phyloP scores from a whole-genome alignment of 2,113 vertebrate species.

The Nothocercus julius region DNA sequence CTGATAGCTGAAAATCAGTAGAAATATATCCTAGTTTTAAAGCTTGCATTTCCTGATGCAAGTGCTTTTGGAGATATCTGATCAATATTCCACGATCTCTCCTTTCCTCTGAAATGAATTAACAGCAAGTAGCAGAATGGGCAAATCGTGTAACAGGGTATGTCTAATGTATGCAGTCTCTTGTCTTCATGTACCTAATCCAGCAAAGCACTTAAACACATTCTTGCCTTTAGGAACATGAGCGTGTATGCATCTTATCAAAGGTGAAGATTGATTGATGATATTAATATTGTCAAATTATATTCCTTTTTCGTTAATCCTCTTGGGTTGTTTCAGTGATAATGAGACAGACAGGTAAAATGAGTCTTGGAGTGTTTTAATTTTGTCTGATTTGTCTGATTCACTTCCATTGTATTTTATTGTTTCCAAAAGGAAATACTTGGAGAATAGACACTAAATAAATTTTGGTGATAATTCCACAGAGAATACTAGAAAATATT shows the following conservation, averaged over 20 bases:
- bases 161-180: not conserved
- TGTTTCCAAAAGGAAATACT: not conserved
- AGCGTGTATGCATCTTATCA: not conserved
- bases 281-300: conserved; percentile 49
- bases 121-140: not conserved
- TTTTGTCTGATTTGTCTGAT: not conserved
- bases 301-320: not conserved
- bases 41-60: not conserved
- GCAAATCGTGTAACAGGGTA: not conserved
- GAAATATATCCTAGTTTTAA: not conserved
- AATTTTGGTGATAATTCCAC: not conserved
- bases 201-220: not conserved
- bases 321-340: conserved; percentile 24
- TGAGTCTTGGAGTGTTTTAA: conserved; percentile 27
- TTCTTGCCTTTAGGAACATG: not conserved
- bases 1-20: not conserved
- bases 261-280: conserved; percentile 36
- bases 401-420: not conserved
- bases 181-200: not conserved
- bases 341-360: conserved; percentile 31
- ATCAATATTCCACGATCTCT: not conserved
- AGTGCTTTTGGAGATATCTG: not conserved
- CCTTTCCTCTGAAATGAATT: rapidly evolving
- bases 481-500: not conserved
- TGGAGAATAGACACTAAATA: not conserved